Percentiles rank a stretch among this genome's conserved stretches.
Evolutionary conservation across 2,888 invertebrate genomes (phyloP).

Genomic region (Zygogramma bicolorata): DNA sequence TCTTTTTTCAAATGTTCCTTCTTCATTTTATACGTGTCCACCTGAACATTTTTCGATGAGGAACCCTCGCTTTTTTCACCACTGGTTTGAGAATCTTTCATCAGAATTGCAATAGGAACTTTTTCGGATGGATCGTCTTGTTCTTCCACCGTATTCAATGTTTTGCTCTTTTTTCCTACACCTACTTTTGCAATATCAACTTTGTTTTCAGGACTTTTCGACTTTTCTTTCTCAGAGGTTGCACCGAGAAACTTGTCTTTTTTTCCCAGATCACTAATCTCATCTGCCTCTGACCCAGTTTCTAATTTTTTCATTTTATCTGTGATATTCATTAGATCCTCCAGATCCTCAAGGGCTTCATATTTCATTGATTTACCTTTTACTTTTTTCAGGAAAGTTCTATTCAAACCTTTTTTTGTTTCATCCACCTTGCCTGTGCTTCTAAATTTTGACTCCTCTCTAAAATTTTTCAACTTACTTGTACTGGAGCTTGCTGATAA

Average conservation of each 20-base stretch:
- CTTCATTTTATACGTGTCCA: conserved; percentile 40
- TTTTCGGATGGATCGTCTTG: conserved; percentile 42
- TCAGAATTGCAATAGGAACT: conserved; percentile 3
- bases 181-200: not conserved
- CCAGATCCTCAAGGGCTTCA: conserved; percentile 6
- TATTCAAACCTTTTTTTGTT: not conserved
- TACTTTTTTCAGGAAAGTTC: not conserved
- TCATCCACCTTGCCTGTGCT: conserved; percentile 3
- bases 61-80: conserved; percentile 6
- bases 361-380: conserved; percentile 3
- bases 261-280: not conserved
- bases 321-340: conserved; percentile 9
- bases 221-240: not conserved
- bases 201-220: not conserved
- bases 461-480: not conserved
- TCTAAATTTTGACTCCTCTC: not conserved
- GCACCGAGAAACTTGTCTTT: not conserved
- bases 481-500: not conserved
- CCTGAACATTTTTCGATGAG: conserved; percentile 29
- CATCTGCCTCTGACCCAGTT: not conserved
- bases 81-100: not conserved
- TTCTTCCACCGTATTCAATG: not conserved
- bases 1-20: conserved; percentile 43
- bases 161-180: not conserved
- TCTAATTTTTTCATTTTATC: conserved; percentile 19